Conservation (phyloP, 2,113 vertebrate species). For the Microtus richardsoni region DNA sequence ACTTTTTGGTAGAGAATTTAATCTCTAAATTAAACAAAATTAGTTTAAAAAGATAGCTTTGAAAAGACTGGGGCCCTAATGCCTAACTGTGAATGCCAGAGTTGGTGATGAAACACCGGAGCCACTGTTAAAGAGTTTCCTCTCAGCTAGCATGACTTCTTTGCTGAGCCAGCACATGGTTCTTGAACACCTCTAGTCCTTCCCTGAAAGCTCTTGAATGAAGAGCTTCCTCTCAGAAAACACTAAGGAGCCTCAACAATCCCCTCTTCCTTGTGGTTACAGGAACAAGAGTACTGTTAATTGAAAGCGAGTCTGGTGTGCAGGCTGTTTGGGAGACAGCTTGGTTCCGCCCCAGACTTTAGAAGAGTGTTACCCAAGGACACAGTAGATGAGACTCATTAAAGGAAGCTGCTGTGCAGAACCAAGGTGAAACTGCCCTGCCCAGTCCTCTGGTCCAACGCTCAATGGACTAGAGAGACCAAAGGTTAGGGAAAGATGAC, state of each 20-base stretch:
- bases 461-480: background rate
- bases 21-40: no score
- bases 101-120: background rate
- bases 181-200: background rate
- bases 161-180: background rate
- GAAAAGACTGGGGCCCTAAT: background rate
- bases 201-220: background rate
- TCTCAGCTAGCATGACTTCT: background rate
- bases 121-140: background rate
- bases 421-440: background rate
- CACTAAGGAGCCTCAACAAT: background rate
- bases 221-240: background rate
- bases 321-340: background rate
- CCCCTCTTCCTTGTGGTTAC: background rate
- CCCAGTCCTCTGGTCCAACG: slow-evolving; percentile 3
- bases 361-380: background rate
- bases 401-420: slow-evolving; percentile 27
- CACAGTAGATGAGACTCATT: background rate
- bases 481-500: slow-evolving; percentile 46
- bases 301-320: background rate
- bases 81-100: background rate
- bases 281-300: background rate
- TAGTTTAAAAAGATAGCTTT: background rate
- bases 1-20: no score
- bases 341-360: background rate